phyloP scores from a whole-genome alignment of 2,888 invertebrate genomes.

The Polyommatus icarus region DNA sequence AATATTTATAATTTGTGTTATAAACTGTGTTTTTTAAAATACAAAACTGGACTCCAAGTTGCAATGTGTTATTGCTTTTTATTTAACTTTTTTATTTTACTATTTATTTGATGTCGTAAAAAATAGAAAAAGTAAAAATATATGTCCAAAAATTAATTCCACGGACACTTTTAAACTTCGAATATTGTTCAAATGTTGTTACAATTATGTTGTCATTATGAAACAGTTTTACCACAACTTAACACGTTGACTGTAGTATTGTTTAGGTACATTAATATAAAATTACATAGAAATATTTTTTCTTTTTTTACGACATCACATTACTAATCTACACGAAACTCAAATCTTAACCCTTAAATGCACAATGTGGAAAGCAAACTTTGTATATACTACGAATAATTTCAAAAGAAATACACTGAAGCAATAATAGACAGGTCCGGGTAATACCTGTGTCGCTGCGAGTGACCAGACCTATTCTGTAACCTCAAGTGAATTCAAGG shows the following conservation, averaged over 20 bases:
- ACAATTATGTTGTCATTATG: not conserved
- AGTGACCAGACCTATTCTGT: slow-evolving; percentile 15
- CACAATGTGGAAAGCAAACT: not conserved
- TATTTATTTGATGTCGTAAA: not conserved
- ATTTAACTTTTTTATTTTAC: not conserved
- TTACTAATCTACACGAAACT: not conserved
- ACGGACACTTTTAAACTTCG: not conserved
- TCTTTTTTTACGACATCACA: not conserved
- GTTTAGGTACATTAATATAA: not conserved
- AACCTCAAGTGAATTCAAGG: slow-evolving; percentile 15
- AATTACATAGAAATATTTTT: not conserved
- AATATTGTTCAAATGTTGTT: not conserved
- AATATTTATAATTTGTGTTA: too few species aligned
- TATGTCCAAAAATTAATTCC: not conserved
- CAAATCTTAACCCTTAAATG: not conserved
- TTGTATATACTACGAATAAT: not conserved
- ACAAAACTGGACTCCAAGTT: not conserved
- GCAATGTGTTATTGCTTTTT: not conserved
- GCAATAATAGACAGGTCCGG: slow-evolving; percentile 22
- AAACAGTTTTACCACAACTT: not conserved
- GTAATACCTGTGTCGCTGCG: not conserved
- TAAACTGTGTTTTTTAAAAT: not conserved
- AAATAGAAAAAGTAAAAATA: not conserved
- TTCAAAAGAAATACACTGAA: slow-evolving; percentile 16
- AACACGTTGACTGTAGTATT: too few species aligned